phyloP scores from a whole-genome alignment of 1,140 invertebrate species.

The Homarus americanus region DNA sequence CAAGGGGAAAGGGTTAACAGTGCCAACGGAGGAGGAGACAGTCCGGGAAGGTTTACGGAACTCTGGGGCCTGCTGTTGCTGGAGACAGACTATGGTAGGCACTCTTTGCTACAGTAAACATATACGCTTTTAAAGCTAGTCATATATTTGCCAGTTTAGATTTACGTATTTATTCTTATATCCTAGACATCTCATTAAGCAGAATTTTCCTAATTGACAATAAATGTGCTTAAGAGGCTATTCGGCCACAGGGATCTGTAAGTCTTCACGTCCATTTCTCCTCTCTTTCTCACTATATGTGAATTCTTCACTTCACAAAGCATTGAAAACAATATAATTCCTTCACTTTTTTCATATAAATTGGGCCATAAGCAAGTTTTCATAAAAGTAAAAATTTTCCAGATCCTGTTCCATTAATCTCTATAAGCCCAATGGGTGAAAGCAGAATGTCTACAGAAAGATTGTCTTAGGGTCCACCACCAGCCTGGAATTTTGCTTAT shows the following conservation, averaged over 20 bases:
- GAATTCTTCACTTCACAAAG: constrained; percentile 24
- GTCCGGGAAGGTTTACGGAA: constrained; percentile 10
- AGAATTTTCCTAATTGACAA: neutral
- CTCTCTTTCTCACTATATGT: neutral
- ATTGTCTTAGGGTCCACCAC: constrained; percentile 36
- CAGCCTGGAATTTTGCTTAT: constrained; percentile 18
- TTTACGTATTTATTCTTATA: neutral
- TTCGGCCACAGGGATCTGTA: constrained; percentile 11
- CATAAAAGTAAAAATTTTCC: neutral
- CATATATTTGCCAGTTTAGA: neutral
- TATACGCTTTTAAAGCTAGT: neutral
- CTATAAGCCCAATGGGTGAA: constrained; percentile 28
- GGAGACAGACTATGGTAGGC: neutral
- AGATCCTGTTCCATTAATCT: neutral
- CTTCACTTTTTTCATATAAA: constrained; percentile 32
- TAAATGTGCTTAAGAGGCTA: neutral
- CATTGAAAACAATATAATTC: constrained; percentile 15
- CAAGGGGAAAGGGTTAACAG: constrained; percentile 33
- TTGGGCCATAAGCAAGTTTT: constrained; percentile 25
- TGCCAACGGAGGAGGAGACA: neutral
- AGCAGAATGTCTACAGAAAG: constrained; percentile 39
- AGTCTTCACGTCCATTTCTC: constrained; percentile 5
- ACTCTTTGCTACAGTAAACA: constrained; percentile 14
- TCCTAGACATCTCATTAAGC: neutral
- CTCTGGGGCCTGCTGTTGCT: constrained; percentile 12